Base-by-base conservation (phyloP, 2,113 vertebrate species). In the Sylvia atricapilla region DNA sequence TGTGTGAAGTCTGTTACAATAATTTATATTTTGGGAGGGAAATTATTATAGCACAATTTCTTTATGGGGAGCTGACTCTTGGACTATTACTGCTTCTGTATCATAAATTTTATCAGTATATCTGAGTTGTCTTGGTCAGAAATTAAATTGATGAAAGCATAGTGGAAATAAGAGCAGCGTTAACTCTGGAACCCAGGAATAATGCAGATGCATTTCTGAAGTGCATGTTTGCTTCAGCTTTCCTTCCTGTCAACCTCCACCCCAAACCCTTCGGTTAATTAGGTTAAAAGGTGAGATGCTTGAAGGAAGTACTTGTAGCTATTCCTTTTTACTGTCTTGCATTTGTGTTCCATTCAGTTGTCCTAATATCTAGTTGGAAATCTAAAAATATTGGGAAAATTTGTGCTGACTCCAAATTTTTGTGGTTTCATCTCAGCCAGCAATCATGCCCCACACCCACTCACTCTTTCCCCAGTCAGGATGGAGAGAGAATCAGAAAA, bases 51-150 rank as follows among this genome's bases (percentile, higher is more conserved):
- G 37, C 44, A 72, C 18, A 53, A 20, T 59, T 82, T 69, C 58
- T 78, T 87, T 82, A 64, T 76, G 53, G 46, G 31, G 22, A 94
- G 15, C 46, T 85, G 46, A 53, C 62, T 86, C 12, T 91, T 73
- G 41, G 62, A 16, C 41, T 87, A 12, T 70, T 91, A 58, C 39
- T 90, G 50, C 6, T 3, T 52, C 70, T 79, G 55, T 37, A 43
- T 73, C 18, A 50, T 95, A 80, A 91, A 83, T 94, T 74, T 87
- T 59, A 47, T 49, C 35, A 85, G 30, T 70, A 13, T 87, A 37
- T 84, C 41, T 67, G 44, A 47, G 33, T 66, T 92, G 55, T 84
- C 66, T 50, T 87, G 59, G 21, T 75, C 44, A 81, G 85, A 94
- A 92, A 83, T 58, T 10, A 5, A 52, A 9, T 31, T 74, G 43